phyloP scores from a whole-genome alignment of 1,140 invertebrate genomes.

The Caenorhabditis remanei region DNA sequence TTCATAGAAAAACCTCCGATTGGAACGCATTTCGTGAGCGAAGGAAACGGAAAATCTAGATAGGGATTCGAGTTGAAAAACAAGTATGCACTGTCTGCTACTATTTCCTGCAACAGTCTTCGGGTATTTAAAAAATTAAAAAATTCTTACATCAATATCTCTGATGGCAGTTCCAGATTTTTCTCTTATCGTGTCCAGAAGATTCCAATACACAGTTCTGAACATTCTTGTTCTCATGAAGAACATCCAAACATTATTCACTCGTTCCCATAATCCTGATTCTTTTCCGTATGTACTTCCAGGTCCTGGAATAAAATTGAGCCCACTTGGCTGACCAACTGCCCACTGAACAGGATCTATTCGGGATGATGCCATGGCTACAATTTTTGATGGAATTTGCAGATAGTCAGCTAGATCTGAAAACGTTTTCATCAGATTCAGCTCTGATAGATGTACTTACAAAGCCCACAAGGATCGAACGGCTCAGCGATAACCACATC shows the following conservation, averaged over 20 bases:
- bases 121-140: not conserved
- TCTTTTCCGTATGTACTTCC: not conserved
- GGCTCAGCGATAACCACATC: not conserved
- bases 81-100: conserved; percentile 15
- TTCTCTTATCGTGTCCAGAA: not conserved
- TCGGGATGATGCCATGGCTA: not conserved
- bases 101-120: not conserved
- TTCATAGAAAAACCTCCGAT: conserved; percentile 27
- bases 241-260: conserved; percentile 14
- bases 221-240: conserved; percentile 27
- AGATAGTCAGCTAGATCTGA: conserved; percentile 5
- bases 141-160: not conserved
- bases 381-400: conserved; percentile 4
- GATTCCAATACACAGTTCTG: not conserved
- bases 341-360: not conserved
- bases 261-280: not conserved
- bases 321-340: not conserved
- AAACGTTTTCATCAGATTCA: not conserved
- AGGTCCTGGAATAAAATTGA: conserved; percentile 12
- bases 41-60: not conserved
- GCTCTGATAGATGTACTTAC: not conserved
- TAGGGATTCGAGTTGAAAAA: conserved; percentile 35
- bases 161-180: not conserved
- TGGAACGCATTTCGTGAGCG: conserved; percentile 3
- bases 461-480: not conserved